phyloP scores from a whole-genome alignment of 2,888 invertebrate genomes.

The Monoplex corrugatus region DNA sequence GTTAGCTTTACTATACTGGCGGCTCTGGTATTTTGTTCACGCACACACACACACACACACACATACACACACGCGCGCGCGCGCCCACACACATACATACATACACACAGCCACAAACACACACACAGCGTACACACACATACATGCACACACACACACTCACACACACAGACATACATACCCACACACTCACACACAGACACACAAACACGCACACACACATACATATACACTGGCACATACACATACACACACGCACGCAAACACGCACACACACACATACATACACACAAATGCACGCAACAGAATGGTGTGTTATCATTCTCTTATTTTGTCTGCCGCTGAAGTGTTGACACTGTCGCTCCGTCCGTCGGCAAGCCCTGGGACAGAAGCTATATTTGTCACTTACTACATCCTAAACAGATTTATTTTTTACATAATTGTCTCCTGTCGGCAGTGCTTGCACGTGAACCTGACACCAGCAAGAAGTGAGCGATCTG shows the following conservation, averaged over 20 bases:
- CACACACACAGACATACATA: background rate
- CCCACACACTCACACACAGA: background rate
- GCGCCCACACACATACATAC: background rate
- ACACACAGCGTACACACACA: background rate
- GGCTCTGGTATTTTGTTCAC: background rate
- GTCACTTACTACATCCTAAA: background rate
- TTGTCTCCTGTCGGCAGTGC: background rate
- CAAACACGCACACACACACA: background rate
- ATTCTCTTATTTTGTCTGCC: background rate
- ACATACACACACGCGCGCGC: background rate
- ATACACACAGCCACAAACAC: background rate
- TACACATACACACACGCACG: background rate
- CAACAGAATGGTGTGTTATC: too few relatives aligned
- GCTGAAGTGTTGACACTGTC: too few relatives aligned
- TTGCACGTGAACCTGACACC: background rate
- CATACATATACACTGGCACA: background rate
- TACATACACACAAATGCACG: background rate
- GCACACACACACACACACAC: slow-evolving; percentile 18
- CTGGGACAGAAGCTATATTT: too few relatives aligned
- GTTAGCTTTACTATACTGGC: background rate
- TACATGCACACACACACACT: slow-evolving; percentile 3
- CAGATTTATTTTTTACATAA: too few relatives aligned
- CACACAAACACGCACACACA: background rate
- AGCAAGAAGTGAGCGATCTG: background rate
- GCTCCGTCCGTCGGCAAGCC: too few relatives aligned